Percentiles rank a stretch among this genome's conserved stretches.
phyloP scores from a whole-genome alignment of 23 tunicate genomes.

The Ciona savignyi region DNA sequence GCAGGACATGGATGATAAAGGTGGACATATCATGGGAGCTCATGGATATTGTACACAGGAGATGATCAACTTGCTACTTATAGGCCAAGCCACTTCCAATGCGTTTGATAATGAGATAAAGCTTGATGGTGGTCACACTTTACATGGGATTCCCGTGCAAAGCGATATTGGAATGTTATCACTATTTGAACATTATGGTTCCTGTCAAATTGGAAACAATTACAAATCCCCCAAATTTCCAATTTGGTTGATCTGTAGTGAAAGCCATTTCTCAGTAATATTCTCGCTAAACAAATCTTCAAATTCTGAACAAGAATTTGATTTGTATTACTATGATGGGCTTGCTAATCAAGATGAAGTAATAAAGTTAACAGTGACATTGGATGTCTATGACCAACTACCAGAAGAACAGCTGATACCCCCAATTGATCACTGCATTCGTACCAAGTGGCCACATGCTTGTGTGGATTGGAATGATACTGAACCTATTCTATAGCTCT shows the following conservation, averaged over 20 bases:
- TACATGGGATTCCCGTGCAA: conserved; percentile 39
- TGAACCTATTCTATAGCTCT: conserved; percentile 52
- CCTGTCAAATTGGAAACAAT: conserved; percentile 47
- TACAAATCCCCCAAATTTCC: conserved; percentile 81
- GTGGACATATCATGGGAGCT: conserved; percentile 49
- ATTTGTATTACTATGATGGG: conserved; percentile 84
- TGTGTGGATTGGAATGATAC: conserved; percentile 65
- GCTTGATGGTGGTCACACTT: conserved; percentile 24
- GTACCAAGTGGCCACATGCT: conserved; percentile 73
- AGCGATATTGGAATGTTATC: conserved; percentile 71
- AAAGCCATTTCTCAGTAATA: conserved; percentile 74
- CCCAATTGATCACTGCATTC: conserved; percentile 75
- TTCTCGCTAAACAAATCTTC: conserved; percentile 26
- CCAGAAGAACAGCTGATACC: conserved; percentile 30
- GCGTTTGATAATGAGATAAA: conserved; percentile 42
- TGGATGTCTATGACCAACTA: conserved; percentile 2
- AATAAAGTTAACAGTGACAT: conserved; percentile 45
- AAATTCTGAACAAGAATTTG: conserved; percentile 8
- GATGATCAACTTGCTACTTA: conserved; percentile 53
- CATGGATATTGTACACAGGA: conserved; percentile 81
- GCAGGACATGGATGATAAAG: conserved; percentile 66
- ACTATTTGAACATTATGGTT: conserved; percentile 63
- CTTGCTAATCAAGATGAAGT: conserved; percentile 85
- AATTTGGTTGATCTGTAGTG: conserved; percentile 86
- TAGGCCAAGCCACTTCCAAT: conserved; percentile 72